Percentiles rank a stretch among this genome's conserved stretches.
Conservation (phyloP, 2,888 invertebrate genomes). For the Opisthograptis luteolata region DNA sequence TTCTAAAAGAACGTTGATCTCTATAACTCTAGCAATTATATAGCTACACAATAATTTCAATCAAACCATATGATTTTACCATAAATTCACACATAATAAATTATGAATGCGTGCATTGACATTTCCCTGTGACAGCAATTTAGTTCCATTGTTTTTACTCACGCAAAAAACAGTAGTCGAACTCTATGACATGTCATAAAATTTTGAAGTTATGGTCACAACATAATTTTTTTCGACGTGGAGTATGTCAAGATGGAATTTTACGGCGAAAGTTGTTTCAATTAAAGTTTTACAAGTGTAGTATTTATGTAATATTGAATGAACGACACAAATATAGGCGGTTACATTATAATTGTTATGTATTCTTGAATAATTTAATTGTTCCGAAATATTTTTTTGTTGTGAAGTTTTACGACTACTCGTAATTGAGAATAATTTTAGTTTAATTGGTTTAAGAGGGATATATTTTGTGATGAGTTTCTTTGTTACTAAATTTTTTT, state of each 20-base stretch:
- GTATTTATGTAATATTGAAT: constrained; percentile 22
- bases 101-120: too few relatives aligned
- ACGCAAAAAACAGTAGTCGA: too few relatives aligned
- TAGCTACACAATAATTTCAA: too few relatives aligned
- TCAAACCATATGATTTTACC: too few relatives aligned
- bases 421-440: constrained; percentile 9
- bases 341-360: constrained; percentile 16
- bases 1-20: too few relatives aligned
- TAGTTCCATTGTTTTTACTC: too few relatives aligned
- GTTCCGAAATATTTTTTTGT: constrained; percentile 16
- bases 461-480: not conserved
- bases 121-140: too few relatives aligned
- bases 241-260: constrained; percentile 10
- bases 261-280: constrained; percentile 15
- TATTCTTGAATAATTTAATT: constrained; percentile 24
- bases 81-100: too few relatives aligned
- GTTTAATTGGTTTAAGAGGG: constrained; percentile 12
- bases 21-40: too few relatives aligned
- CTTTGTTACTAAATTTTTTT: constrained; percentile 12
- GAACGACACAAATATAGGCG: constrained; percentile 7
- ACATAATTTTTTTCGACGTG: not conserved
- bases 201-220: not conserved
- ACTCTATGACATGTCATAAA: not conserved
- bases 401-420: constrained; percentile 5
- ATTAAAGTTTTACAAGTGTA: constrained; percentile 13